Base-by-base conservation (phyloP, 2,888 invertebrate species). In the Chalcis sispes region DNA sequence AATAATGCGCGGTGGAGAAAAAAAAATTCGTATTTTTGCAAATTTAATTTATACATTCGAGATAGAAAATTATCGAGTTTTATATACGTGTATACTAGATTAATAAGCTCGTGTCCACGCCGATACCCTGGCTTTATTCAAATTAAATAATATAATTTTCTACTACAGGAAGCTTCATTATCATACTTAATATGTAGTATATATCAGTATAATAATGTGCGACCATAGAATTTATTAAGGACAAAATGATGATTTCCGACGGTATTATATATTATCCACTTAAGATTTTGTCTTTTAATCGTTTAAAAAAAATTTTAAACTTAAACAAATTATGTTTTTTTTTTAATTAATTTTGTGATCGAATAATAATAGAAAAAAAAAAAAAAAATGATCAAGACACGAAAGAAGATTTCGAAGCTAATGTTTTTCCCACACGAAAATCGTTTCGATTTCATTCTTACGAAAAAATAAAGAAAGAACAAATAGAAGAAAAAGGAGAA, bases 81-180 rank as follows among this genome's bases (percentile, higher is more conserved):
- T n/a, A n/a, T n/a, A 18, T 10, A 48, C 29, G 23, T 15, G 48
- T 5, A 2, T 5, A 42, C 48, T 8, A 18, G 54, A n/a, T 58
- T 65, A 65, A 65, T 58, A 48, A 72, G 25, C 40, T 58, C 48
- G 46, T 62, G 48, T 54, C 15, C 52, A 40, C 23, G 18, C 29
- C 42, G 29, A 46, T 52, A 36, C 15, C 36, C 46, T 54, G 8
- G 13, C 58, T 50, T 42, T n/a, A n/a, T 29, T 48, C 25, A 50
- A 48, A 65, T 72, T 50, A 58, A 72, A 58, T 27, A 65, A 54
- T 58, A 58, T 65, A 58, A 72, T 65, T 64, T 46, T 29, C 18
- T 23, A 46, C 2, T 13, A 8, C 7, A 1, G 10, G 15, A 15
- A 25, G 7, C n/a, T 56, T 58, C 58, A 58, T 65, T 72, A 58